Conservation (phyloP, 2,888 invertebrate species). For the Hylaea fasciaria region DNA sequence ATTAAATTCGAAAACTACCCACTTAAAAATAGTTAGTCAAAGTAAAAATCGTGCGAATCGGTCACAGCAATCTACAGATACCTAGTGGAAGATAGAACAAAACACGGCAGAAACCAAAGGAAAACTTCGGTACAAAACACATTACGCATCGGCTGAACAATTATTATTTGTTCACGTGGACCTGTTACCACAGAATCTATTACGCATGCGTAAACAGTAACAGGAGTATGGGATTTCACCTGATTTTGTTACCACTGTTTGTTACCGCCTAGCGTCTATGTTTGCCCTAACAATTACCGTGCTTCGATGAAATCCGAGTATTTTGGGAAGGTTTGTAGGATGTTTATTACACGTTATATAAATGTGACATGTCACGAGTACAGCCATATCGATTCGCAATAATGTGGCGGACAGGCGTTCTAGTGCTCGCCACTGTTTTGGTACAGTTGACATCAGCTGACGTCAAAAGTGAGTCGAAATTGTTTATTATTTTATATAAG, state of each 20-base stretch:
- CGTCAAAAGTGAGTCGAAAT: conserved; percentile 57
- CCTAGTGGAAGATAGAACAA: too few relatives aligned
- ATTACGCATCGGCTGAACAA: too few relatives aligned
- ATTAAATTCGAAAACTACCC: too few relatives aligned
- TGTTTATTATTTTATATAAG: not conserved
- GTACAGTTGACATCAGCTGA: conserved; percentile 47
- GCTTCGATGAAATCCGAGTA: conserved; percentile 45
- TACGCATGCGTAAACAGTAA: conserved; percentile 13
- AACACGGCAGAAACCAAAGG: too few relatives aligned
- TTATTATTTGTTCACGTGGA: too few relatives aligned
- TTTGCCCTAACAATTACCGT: conserved; percentile 56
- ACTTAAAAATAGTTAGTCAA: too few relatives aligned
- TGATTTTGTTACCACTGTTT: conserved; percentile 19
- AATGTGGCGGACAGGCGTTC: conserved; percentile 65
- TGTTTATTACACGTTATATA: conserved; percentile 62
- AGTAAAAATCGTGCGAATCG: too few relatives aligned
- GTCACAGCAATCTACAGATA: too few relatives aligned
- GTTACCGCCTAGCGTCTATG: conserved; percentile 49
- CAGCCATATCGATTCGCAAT: conserved; percentile 49
- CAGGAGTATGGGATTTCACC: conserved; percentile 41
- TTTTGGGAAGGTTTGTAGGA: conserved; percentile 45
- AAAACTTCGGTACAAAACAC: too few relatives aligned
- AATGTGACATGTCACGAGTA: conserved; percentile 51
- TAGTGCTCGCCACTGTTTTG: conserved; percentile 47
- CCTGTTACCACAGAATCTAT: too few relatives aligned